phyloP scores from a whole-genome alignment of 1,140 invertebrate species.

The Aphelinus atriplicis region DNA sequence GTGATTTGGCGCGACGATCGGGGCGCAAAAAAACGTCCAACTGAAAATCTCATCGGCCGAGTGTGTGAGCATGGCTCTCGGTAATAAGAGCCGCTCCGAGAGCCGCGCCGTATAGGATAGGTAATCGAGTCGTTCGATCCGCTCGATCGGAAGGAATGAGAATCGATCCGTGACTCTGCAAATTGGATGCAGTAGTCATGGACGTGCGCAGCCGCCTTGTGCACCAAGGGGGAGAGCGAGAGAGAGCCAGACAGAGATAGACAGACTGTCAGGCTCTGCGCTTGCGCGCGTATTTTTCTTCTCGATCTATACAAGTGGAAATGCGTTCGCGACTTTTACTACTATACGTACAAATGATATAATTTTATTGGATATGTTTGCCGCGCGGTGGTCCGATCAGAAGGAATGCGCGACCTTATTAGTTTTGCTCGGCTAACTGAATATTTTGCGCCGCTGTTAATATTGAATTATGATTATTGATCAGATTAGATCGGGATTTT shows the following conservation, averaged over 20 bases:
- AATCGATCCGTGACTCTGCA: constrained; percentile 42
- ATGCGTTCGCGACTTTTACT: background rate
- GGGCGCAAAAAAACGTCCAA: background rate
- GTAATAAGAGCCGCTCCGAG: constrained; percentile 32
- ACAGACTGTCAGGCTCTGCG: too few relatives aligned
- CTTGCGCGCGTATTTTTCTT: constrained; percentile 3
- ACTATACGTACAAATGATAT: background rate
- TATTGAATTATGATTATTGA: too few relatives aligned
- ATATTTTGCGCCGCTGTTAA: too few relatives aligned
- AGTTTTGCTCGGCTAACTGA: too few relatives aligned
- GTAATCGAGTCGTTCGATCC: constrained; percentile 40
- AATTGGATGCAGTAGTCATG: constrained; percentile 39
- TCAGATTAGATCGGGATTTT: too few relatives aligned
- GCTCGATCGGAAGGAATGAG: constrained; percentile 39
- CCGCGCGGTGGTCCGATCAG: too few relatives aligned
- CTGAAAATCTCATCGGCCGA: constrained; percentile 1
- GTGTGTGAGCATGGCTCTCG: background rate
- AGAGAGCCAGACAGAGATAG: background rate
- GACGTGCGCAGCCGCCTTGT: background rate
- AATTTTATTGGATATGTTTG: background rate
- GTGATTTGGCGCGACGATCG: constrained; percentile 36
- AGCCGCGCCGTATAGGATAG: constrained; percentile 22
- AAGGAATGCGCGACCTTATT: too few relatives aligned
- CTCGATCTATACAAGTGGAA: constrained; percentile 20
- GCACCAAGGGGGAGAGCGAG: background rate